Base-by-base conservation (phyloP, 2,888 invertebrate genomes). In the Epistrophe eligans region DNA sequence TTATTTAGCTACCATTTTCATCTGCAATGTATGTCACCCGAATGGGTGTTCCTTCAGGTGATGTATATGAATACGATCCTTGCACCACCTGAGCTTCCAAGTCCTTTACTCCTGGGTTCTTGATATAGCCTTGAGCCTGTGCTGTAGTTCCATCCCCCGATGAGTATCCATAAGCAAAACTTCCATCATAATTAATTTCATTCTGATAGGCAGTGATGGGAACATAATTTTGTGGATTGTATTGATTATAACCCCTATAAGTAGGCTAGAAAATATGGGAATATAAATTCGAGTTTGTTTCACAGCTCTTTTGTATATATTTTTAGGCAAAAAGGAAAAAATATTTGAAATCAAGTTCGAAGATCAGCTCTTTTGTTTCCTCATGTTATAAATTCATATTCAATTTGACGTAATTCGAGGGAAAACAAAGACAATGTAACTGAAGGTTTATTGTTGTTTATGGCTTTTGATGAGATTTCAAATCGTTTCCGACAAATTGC, bases 61-160 rank as follows among this genome's bases (percentile, higher is more conserved):
- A 95, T 7, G 96, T 95, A 90, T 97, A 97, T 0, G 96, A 95
- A 91, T 95, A 96, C 52, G 95, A 95, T 57, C 97, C 97, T 91
- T 96, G 95, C 3, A 96, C 96, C 1, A 96, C 96, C 95, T 96
- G 92, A 17, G 95, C 95, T 90, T 95, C 95, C 3, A 95, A 95
- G 73, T 95, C 94, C 88, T 95, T 95, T 83, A 95, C 94, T 24
- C 96, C 95, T 52, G 94, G 93, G 90, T 96, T 96, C 93, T 96
- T 97, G 74, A 96, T 93, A 91, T 95, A 96, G 35, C 97, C 97
- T 90, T 94, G 95, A 90, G 96, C 97, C 93, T 97, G 96, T 8
- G 95, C 96, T 90, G 96, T 95, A 89, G 96, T 96, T 64, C 96
- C 96, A 92, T 97, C 97, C 48, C 95, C 96, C 58, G 96, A 95